A percentile compares a stretch with the other conserved stretches of the same genome.
phyloP scores from a whole-genome alignment of 2,113 vertebrate genomes.

The Hemibates koningsi region DNA sequence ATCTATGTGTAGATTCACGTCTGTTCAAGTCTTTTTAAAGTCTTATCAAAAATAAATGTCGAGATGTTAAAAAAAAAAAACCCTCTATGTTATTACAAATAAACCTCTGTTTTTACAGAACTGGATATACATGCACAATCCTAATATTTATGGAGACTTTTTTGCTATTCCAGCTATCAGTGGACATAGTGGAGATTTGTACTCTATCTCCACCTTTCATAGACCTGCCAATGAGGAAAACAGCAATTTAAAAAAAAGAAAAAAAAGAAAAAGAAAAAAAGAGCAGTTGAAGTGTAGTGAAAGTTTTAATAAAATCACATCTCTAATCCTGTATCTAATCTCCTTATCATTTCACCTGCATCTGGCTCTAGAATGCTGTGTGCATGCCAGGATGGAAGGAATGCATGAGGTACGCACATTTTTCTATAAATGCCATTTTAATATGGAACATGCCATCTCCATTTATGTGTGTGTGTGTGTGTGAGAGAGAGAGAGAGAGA shows the following conservation, averaged over 20 bases:
- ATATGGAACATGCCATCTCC: not conserved
- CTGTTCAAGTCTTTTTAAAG: not conserved
- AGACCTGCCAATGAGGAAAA: not conserved
- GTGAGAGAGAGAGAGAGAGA: not conserved
- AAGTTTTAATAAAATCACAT: not conserved
- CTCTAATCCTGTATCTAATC: not conserved
- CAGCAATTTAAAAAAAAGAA: not conserved
- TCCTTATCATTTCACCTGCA: not conserved
- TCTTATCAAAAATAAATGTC: not conserved
- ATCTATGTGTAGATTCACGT: not conserved
- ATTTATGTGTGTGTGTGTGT: not conserved
- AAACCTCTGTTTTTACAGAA: not conserved
- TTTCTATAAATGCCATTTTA: not conserved
- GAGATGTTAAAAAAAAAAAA: accelerated
- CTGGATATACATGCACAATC: not conserved
- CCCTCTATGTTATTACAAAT: not conserved
- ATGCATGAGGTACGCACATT: not conserved
- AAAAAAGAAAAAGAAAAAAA: not conserved
- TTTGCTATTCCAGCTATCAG: not conserved
- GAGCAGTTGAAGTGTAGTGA: not conserved
- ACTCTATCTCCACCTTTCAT: not conserved
- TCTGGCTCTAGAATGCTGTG: not conserved
- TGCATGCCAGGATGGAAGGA: not conserved
- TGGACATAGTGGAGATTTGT: not conserved
- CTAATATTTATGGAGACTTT: not conserved